Percentiles rank a stretch among this genome's conserved stretches.
These are phyloP conservation scores for Drosophila albomicans DNA, from an alignment of 1,140 invertebrate genomes.

Conservation along the genomic window DNA sequence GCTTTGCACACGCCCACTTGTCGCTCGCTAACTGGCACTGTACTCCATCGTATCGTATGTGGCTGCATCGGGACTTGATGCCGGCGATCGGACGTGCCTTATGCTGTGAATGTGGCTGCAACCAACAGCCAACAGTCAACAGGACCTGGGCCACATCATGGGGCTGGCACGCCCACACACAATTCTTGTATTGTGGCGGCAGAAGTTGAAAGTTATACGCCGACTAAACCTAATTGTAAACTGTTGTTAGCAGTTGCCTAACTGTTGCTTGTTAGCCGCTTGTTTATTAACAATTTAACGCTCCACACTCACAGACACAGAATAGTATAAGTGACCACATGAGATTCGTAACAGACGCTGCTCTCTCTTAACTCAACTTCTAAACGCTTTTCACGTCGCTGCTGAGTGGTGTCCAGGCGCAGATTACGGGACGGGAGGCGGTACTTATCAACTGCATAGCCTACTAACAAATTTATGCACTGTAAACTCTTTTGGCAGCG, in stretches of 20 bases:
- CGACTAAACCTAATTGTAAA: conserved; percentile 74
- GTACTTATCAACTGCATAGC: conserved; percentile 55
- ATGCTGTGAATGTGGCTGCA: conserved; percentile 5
- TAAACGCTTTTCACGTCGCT: neutral
- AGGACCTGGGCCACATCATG: conserved; percentile 23
- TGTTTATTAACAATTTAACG: conserved; percentile 82
- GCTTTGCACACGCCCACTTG: conserved; percentile 77
- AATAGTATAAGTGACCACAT: conserved; percentile 13
- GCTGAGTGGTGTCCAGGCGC: neutral
- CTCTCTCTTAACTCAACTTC: conserved; percentile 34
- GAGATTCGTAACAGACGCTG: conserved; percentile 37
- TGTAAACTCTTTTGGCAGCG: conserved; percentile 61
- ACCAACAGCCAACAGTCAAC: neutral
- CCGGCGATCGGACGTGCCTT: conserved; percentile 40
- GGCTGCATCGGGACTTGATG: conserved; percentile 15
- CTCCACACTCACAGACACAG: conserved; percentile 37
- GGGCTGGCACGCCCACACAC: conserved; percentile 7
- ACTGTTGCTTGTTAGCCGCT: conserved; percentile 79
- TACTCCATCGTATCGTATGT: neutral
- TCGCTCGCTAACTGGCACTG: conserved; percentile 59
- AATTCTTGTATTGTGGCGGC: conserved; percentile 45
- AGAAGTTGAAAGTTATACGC: conserved; percentile 72
- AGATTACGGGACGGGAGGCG: neutral
- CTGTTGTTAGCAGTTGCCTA: conserved; percentile 74
- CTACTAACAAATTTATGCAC: conserved; percentile 71